A percentile compares a stretch with the other conserved stretches of the same genome.
Conservation (phyloP, 2,113 vertebrate genomes). For the Casuarius casuarius region DNA sequence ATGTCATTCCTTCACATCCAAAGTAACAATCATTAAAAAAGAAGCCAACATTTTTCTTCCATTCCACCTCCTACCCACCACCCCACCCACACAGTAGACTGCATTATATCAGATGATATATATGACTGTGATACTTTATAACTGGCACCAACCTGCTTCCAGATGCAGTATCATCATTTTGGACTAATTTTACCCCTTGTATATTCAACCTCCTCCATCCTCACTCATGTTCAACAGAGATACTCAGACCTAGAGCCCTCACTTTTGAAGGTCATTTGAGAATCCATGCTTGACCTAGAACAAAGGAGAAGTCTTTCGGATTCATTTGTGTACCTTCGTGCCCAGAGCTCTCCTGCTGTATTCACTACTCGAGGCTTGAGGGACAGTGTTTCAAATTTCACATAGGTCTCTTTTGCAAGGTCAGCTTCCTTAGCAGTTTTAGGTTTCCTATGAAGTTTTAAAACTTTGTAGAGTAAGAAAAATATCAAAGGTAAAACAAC, state of each 20-base stretch:
- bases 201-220: background rate
- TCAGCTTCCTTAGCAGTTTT: conserved; percentile 78
- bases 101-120: background rate
- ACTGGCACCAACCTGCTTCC: background rate
- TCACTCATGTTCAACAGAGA: conserved; percentile 78
- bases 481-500: conserved; percentile 84
- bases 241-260: conserved; percentile 86
- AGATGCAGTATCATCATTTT: background rate
- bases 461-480: conserved; percentile 90
- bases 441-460: conserved; percentile 81
- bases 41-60: background rate
- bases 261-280: conserved; percentile 89
- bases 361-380: conserved; percentile 82
- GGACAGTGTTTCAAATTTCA: conserved; percentile 93
- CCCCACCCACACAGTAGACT: background rate
- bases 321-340: conserved; percentile 83
- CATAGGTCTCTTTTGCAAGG: conserved; percentile 90
- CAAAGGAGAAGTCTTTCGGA: conserved; percentile 91
- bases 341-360: conserved; percentile 86
- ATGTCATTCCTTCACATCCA: background rate
- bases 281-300: conserved; percentile 90
- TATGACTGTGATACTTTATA: background rate
- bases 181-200: background rate
- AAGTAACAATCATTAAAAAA: background rate
- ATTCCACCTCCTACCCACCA: background rate